These are phyloP conservation scores for Aphrophora alni DNA, from an alignment of 2,888 invertebrate genomes.

Conservation along the genomic window DNA sequence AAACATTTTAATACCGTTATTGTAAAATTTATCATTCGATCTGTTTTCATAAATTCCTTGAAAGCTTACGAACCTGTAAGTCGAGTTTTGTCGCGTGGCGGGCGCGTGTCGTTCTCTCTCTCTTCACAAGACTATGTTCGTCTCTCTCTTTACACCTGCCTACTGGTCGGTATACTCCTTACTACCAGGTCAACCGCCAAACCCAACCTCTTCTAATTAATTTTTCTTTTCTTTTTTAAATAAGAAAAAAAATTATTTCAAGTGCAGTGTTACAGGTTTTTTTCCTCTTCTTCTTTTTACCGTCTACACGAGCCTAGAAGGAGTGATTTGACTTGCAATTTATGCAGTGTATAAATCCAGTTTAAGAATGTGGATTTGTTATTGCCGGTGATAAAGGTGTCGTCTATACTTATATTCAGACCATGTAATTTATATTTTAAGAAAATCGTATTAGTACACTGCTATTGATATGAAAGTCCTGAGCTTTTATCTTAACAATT, in stretches of 20 bases:
- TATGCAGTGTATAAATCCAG: background rate
- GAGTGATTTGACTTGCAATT: background rate
- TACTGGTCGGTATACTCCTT: background rate
- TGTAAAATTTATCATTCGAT: background rate
- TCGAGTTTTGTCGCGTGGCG: background rate
- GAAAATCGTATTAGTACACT: background rate
- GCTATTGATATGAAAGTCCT: too few relatives aligned
- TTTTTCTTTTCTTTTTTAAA: background rate
- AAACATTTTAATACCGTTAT: background rate
- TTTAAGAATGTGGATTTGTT: background rate
- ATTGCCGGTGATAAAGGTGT: background rate
- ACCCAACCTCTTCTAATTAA: constrained; percentile 6
- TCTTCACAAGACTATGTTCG: background rate
- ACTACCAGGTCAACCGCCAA: background rate
- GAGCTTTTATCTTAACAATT: background rate
- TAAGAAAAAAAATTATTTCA: background rate
- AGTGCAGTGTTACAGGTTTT: background rate
- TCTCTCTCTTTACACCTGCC: background rate
- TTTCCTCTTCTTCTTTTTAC: background rate
- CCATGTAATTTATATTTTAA: background rate
- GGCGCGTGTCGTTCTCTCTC: background rate
- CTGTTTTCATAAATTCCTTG: background rate
- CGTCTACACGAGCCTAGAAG: background rate
- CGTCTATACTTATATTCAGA: background rate
- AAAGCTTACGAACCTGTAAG: background rate